Base-by-base conservation (phyloP, 2,113 vertebrate genomes). In the Oplegnathus fasciatus region DNA sequence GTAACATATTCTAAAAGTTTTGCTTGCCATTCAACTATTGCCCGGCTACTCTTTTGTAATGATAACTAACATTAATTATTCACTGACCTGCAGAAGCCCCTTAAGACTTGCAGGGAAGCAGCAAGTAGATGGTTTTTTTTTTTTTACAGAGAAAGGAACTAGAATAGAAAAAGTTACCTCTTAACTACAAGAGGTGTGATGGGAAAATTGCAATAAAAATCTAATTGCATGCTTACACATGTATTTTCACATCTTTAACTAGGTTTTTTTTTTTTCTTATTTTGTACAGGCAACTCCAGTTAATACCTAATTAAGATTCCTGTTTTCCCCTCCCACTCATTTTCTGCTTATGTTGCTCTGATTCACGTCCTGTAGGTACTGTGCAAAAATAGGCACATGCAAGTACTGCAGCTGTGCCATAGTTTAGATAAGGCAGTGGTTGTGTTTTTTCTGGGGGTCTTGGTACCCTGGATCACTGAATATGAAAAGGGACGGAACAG, bases 1-100 rank as follows among this genome's bases (percentile, higher is more conserved):
- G 58, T 67, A 58, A 54, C 75, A 40, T 78, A 82, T 87, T 75
- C 64, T 40, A 84, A 95, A 92, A 94, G 88, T 94, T 96, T 91
- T 80, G 78, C 67, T 44, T 88, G 88, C 72, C 54, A 78, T 89
- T 83, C 9, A 87, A 78, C 76, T 85, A 79, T 20, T 52, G 71
- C 61, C 57, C 50, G n/a, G n/a, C 52, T 60, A 2, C 64, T 65
- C 37, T 44, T 34, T 81, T 30, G 55, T 18, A 52, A 78, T 8
- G 54, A 54, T 13, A 69, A 75, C 61, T 52, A 58, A 50, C 66
- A 26, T 42, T 68, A 42, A 28, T 40, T n/a, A 44, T 48, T 44
- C 22, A 37, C 44, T 40, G 52, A 88, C 71, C 77, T 82, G 72
- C 69, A 62, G 75, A 57, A 75, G 48, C 55, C 15, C 57, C 4